Evolutionary conservation across 2,888 invertebrate genomes (phyloP), one percentile per base, ranked within the genome.

Genomic region (Mesochorus sp.): DNA sequence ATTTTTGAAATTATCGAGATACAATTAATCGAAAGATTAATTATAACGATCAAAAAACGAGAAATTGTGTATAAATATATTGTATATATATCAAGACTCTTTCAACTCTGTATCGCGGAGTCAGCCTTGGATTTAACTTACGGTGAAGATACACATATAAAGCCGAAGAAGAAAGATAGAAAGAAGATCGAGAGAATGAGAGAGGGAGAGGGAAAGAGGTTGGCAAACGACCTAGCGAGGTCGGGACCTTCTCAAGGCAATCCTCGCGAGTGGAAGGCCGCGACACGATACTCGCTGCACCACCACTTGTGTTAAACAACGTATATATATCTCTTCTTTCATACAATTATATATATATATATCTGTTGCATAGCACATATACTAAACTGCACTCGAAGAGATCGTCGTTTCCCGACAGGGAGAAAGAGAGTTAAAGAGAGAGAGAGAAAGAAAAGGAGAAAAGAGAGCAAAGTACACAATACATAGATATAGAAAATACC

Each of bases 161-260:
- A n/a, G n/a, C n/a, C 55, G 62, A 76, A 72, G 17, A 34, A 53
- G 39, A 51, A 73, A 76, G 67, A 76, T 76, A 64, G 62, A 57
- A 70, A 66, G 71, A 66, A 71, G 66, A 78, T 55, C 72, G 79
- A 71, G 68, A 53, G 62, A 53, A 71, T 64, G 55, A 66, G 61
- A 76, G 17, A 59, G 57, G 55, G 49, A 44, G 67, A 64, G 37
- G 2, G 21, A 67, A 39, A 67, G 47, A 76, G 72, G 72, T 79
- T 76, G 79, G 79, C 76, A 76, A 76, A 76, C 79, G 79, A 79
- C 76, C 75, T 79, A 76, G 76, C 79, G 79, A 76, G 79, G 75
- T 79, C 79, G 79, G 74, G 82, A 80, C 82, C 81, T 81, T 82
- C 82, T 80, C 80, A 81, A 82, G 82, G 82, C 79, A 72, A 81